Conservation (phyloP, 2,113 vertebrate genomes). For the Empidonax alnorum region DNA sequence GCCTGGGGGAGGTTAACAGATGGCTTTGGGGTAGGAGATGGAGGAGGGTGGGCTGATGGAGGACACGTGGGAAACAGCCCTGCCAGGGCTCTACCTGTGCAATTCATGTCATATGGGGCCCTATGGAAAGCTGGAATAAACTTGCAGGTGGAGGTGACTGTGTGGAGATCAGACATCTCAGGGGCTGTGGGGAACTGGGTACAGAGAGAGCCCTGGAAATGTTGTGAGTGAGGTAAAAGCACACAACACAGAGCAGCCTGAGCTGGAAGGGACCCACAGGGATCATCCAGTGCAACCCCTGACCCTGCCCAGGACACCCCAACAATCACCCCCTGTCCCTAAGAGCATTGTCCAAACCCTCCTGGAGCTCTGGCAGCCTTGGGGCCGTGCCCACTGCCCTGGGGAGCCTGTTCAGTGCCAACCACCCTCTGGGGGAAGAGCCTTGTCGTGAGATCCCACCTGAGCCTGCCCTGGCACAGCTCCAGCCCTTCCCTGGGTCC, state of each 20-base stretch:
- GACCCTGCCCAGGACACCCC: not conserved
- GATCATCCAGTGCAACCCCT: not conserved
- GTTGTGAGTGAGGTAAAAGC: fast-evolving
- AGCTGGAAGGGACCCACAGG: not conserved
- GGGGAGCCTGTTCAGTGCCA: not conserved
- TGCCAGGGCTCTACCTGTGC: not conserved
- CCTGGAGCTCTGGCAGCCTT: not conserved
- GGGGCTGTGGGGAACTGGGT: fast-evolving
- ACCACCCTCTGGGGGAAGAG: not conserved
- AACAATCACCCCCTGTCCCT: not conserved
- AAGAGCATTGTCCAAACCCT: not conserved
- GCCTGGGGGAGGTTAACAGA: not conserved
- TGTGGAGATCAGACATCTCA: too few relatives aligned
- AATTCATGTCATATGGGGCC: fast-evolving
- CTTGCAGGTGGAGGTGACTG: fast-evolving
- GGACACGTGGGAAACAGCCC: fast-evolving
- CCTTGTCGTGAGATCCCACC: not conserved
- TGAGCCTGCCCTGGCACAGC: not conserved
- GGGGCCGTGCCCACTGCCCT: not conserved
- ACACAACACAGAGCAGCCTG: not conserved
- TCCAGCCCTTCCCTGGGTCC: fast-evolving
- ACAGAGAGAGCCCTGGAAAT: not conserved
- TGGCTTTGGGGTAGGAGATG: not conserved
- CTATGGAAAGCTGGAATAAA: fast-evolving
- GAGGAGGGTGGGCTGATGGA: not conserved